A percentile compares a stretch with the other conserved stretches of the same genome.
These are phyloP conservation scores for Anisognathus igniventris DNA, from an alignment of 2,797 vertebrate species.

Conservation along the genomic window DNA sequence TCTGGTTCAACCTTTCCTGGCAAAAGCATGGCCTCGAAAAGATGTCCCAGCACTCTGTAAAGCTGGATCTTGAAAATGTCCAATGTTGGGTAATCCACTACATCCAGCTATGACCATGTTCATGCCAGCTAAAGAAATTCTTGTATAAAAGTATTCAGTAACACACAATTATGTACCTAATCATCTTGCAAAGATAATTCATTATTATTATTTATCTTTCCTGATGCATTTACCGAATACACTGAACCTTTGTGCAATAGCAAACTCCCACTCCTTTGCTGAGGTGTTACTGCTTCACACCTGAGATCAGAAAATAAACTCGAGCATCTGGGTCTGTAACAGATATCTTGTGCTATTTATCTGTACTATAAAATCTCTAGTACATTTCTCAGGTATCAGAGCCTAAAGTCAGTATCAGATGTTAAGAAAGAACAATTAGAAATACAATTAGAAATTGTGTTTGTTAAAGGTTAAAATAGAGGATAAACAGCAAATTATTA, in stretches of 20 bases:
- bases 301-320: neutral
- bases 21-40: neutral
- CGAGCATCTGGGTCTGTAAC: neutral
- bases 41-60: neutral
- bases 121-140: neutral
- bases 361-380: neutral
- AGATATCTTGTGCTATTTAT: neutral
- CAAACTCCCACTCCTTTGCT: neutral
- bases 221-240: neutral
- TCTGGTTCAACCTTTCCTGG: neutral
- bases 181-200: neutral
- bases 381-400: neutral
- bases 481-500: neutral
- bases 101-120: neutral
- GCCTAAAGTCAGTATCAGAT: neutral
- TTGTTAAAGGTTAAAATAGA: neutral
- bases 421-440: neutral
- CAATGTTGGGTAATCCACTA: neutral
- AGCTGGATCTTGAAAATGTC: neutral
- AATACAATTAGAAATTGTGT: neutral
- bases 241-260: neutral
- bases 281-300: neutral
- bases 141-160: neutral
- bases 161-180: neutral
- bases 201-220: neutral